These are phyloP conservation scores for Chionoecetes opilio DNA, from an alignment of 1,140 invertebrate species.

Conservation along the genomic window DNA sequence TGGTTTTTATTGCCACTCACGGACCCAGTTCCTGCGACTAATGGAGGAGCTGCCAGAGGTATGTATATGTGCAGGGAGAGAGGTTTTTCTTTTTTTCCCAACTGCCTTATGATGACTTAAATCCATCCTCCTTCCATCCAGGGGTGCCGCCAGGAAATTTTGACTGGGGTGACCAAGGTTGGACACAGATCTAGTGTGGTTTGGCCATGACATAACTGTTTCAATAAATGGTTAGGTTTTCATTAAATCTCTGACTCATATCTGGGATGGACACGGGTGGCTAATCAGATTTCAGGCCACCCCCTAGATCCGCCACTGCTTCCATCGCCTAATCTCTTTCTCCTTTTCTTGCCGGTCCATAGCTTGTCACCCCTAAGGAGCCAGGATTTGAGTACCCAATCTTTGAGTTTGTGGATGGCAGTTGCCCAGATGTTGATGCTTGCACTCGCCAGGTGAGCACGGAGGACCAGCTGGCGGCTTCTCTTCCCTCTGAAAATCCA, in stretches of 20 bases:
- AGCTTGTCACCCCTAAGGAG: conserved; percentile 71
- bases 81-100: too few species aligned
- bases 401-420: conserved; percentile 72
- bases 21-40: background rate
- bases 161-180: too few species aligned
- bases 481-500: conserved; percentile 59
- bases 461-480: conserved; percentile 66
- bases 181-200: too few species aligned
- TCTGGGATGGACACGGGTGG: background rate
- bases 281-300: too few species aligned
- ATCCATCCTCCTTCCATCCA: too few species aligned
- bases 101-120: too few species aligned
- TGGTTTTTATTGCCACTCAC: conserved; percentile 32
- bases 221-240: too few species aligned
- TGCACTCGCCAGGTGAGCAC: conserved; percentile 66
- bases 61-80: background rate
- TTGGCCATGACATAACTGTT: background rate
- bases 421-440: conserved; percentile 60
- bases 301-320: too few species aligned
- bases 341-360: background rate
- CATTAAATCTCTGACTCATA: too few species aligned
- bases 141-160: too few species aligned
- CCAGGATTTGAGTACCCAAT: conserved; percentile 73
- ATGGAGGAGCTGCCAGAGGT: conserved; percentile 62
- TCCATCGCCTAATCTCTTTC: background rate